These are phyloP conservation scores for Folsomia candida DNA, from an alignment of 2,888 invertebrate species.

Conservation along the genomic window DNA sequence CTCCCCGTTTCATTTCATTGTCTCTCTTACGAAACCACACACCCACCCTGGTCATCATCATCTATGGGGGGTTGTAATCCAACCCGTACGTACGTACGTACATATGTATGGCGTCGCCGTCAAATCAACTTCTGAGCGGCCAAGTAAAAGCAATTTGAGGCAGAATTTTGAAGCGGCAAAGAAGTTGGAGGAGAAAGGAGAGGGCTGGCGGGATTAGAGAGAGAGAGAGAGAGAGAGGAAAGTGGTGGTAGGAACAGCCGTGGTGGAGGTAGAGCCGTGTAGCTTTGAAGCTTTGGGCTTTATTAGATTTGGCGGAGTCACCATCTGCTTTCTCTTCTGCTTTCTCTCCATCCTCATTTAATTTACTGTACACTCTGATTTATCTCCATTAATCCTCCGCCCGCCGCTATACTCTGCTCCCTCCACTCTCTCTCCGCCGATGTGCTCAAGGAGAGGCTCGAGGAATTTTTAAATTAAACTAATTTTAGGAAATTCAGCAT, in stretches of 20 bases:
- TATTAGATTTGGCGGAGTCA: slow-evolving; percentile 4
- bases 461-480: slow-evolving; percentile 8
- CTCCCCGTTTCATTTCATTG: background rate
- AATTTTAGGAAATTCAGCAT: background rate
- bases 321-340: no score
- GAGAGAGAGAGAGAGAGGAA: background rate
- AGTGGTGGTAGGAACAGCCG: background rate
- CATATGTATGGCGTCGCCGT: no score
- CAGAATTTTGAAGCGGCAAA: slow-evolving; percentile 3
- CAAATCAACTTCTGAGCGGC: background rate
- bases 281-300: slow-evolving; percentile 1
- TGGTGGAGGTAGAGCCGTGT: background rate
- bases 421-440: background rate
- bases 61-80: no score
- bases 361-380: slow-evolving; percentile 4
- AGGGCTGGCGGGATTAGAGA: background rate
- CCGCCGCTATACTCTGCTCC: background rate
- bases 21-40: no score
- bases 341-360: slow-evolving; percentile 3
- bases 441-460: background rate
- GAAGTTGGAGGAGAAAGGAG: background rate
- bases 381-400: background rate
- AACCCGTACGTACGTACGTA: no score
- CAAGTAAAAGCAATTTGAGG: background rate
- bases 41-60: no score